A percentile compares a stretch with the other conserved stretches of the same genome.
Conservation (phyloP, 2,888 invertebrate species). For the Arge pagana region DNA sequence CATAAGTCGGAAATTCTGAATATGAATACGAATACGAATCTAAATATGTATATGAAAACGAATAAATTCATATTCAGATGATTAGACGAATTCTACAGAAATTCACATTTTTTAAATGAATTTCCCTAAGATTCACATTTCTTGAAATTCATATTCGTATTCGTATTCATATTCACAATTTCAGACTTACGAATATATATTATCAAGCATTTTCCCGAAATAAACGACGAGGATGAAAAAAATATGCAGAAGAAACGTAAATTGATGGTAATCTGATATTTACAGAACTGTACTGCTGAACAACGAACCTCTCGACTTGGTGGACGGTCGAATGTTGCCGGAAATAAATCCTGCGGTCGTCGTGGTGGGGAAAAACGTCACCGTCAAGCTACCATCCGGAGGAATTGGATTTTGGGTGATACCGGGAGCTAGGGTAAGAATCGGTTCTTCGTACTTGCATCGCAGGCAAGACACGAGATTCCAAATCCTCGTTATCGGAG, state of each 20-base stretch:
- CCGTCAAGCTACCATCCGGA: slow-evolving; percentile 67
- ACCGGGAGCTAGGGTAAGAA: slow-evolving; percentile 67
- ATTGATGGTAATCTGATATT: slow-evolving; percentile 24
- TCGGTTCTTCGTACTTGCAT: slow-evolving; percentile 36
- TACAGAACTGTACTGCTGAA: slow-evolving; percentile 69
- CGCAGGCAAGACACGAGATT: no score
- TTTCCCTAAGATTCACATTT: no score
- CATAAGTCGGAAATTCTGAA: no score
- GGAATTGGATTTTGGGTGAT: slow-evolving; percentile 79
- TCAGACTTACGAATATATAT: no score
- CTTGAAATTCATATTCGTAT: no score
- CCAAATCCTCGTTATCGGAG: background rate
- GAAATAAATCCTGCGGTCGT: slow-evolving; percentile 60
- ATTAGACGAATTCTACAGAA: background rate
- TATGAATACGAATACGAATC: background rate
- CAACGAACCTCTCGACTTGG: slow-evolving; percentile 64
- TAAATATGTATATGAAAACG: background rate
- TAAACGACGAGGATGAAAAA: no score
- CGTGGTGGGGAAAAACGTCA: slow-evolving; percentile 62
- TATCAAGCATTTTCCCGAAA: no score
- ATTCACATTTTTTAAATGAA: no score
- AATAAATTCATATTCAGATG: background rate
- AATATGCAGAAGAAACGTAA: no score
- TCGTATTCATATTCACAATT: no score
- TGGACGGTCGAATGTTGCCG: slow-evolving; percentile 62